Conservation (phyloP, 2,113 vertebrate genomes). For the human (Homo sapiens) region GRCh38 chr11:88675001-88675500, state of each 20-base stretch:
- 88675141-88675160: background rate
- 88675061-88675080: background rate
- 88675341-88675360: background rate
- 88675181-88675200: background rate
- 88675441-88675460: background rate
- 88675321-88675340: background rate
- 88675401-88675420: background rate
- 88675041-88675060: background rate
- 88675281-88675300: background rate
- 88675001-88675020: background rate
- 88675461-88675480: background rate
- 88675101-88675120: background rate
- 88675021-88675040: background rate
- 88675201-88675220: background rate
- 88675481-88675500: background rate
- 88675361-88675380: background rate
- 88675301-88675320: background rate
- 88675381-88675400: background rate
- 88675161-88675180: background rate
- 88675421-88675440: background rate
- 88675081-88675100: background rate
- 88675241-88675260: background rate
- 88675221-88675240: background rate
- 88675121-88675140: background rate
- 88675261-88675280: background rate